Conservation (phyloP, 2,888 invertebrate species). For the Strigamia crassipes region DNA sequence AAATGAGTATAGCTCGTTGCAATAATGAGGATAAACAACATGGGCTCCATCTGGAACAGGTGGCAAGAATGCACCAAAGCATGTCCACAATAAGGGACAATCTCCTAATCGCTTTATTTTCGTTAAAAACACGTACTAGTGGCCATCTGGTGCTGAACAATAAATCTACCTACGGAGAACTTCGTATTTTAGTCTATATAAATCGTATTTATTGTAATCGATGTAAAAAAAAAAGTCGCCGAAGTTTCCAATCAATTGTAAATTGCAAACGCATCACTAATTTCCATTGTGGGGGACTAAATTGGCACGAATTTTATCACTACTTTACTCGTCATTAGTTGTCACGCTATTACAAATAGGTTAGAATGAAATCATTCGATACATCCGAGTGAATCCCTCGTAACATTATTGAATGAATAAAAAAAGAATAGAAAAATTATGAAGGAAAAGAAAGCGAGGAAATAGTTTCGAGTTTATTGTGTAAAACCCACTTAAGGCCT, state of each 20-base stretch:
- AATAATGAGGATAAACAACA: constrained; percentile 4
- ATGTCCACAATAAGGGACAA: constrained; percentile 4
- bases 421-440: no score
- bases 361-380: neutral
- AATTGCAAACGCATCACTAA: neutral
- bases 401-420: neutral
- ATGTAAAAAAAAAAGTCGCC: no score
- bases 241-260: neutral
- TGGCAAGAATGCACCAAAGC: constrained; percentile 16
- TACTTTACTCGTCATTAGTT: neutral
- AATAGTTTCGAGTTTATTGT: neutral
- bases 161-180: neutral
- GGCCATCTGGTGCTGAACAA: neutral
- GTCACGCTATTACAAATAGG: constrained; percentile 3
- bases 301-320: neutral
- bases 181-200: no score
- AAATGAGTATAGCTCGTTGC: neutral
- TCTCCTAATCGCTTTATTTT: neutral
- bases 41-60: constrained; percentile 13
- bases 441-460: no score
- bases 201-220: no score
- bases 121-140: neutral
- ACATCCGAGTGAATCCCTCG: neutral
- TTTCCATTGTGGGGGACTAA: neutral
- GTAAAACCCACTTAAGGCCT: neutral